Base-by-base conservation (phyloP, 2,797 vertebrate species). In the Avahi laniger region DNA sequence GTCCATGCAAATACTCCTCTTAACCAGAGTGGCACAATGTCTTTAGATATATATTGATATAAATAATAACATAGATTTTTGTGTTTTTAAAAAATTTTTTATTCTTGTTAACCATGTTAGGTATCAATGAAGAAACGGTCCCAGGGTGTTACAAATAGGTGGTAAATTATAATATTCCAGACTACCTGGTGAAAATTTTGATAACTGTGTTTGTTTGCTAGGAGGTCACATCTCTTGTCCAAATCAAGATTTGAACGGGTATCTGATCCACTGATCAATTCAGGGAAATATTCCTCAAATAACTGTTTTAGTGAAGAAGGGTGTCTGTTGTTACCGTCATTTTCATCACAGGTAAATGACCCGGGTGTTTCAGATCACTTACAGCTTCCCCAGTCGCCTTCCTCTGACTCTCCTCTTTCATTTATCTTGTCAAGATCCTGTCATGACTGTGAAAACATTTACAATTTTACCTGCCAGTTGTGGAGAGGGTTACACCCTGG, bases 341-440 rank as follows among this genome's bases (percentile, higher is more conserved):
- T 96, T 84, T 88, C 72, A 78, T 95, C 81, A 81, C 38, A 63
- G 65, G 17, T 41, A 95, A 87, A 86, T 93, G 43, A 95, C 82
- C 35, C 69, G 43, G 79, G 54, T 79, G 70, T 92, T 84, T 93
- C 48, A 67, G 70, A 70, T 54, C 81, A 92, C 28, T 43, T n/a
- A n/a, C 52, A 85, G 35, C 46, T 86, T 83, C 69, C 43, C 59
- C 48, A 79, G 65, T 79, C 46, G 22, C 91, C 94, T 83, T 88
- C 67, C 88, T 24, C 41, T 48, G 33, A 88, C 20, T 59, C 12
- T 38, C 52, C 57, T 8, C 9, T 83, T 81, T 89, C 15, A 26
- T 57, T 97, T 61, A 82, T 82, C 9, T 81, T 3, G 0, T 1
- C 33, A 63, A 17, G 20, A 82, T 46, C 14, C 67, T 85, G 22